These are phyloP conservation scores for Dolichopus griseipennis DNA, from an alignment of 2,888 invertebrate genomes.

Conservation along the genomic window DNA sequence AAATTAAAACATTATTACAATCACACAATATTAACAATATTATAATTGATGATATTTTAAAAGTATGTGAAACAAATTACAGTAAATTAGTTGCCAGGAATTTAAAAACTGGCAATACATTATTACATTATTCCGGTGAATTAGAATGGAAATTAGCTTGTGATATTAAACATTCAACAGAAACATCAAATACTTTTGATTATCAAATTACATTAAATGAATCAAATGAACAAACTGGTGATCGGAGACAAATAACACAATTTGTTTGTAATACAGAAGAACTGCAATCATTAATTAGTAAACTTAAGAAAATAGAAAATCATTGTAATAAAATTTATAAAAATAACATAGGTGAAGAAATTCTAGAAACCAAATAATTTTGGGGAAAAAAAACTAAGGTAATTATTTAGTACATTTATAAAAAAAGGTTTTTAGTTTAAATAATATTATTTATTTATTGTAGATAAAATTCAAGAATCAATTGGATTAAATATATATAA, in stretches of 20 bases:
- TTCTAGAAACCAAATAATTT: neutral
- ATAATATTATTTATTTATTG: too few species aligned
- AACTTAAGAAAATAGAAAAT: conserved; percentile 40
- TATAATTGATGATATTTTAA: conserved; percentile 34
- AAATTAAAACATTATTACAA: conserved; percentile 33
- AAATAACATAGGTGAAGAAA: conserved; percentile 18
- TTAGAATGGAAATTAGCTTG: conserved; percentile 41
- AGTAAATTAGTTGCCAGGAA: conserved; percentile 36
- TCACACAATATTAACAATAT: conserved; percentile 26
- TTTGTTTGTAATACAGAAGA: conserved; percentile 42
- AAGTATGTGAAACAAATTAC: conserved; percentile 36
- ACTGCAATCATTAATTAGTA: conserved; percentile 39
- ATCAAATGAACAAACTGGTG: conserved; percentile 33
- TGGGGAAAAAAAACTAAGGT: neutral
- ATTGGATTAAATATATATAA: too few species aligned
- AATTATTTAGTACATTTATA: too few species aligned
- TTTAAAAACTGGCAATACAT: conserved; percentile 33
- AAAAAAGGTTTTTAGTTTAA: too few species aligned
- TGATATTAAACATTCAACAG: conserved; percentile 38
- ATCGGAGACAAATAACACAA: conserved; percentile 37
- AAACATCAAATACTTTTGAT: conserved; percentile 34
- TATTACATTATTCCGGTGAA: conserved; percentile 37
- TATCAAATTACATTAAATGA: conserved; percentile 39
- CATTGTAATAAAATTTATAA: conserved; percentile 35
- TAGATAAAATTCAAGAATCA: too few species aligned